These are phyloP conservation scores for Diploscapter pachys DNA, from an alignment of 1,140 invertebrate species.

Conservation along the genomic window DNA sequence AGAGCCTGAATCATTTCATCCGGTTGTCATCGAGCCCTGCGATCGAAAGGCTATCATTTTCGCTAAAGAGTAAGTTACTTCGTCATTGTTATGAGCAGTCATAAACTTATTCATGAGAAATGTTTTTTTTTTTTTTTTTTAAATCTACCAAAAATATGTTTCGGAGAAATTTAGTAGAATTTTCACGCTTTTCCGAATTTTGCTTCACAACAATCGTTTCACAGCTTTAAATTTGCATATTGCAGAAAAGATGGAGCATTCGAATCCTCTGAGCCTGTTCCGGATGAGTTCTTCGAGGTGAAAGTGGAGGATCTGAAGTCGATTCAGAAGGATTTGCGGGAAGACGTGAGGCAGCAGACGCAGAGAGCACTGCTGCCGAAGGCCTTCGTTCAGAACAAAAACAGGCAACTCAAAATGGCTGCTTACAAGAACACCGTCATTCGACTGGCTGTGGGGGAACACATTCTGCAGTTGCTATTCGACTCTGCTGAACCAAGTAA, in stretches of 20 bases:
- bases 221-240: no score
- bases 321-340: conserved; percentile 29
- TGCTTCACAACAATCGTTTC: no score
- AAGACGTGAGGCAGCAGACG: conserved; percentile 17
- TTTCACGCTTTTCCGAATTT: no score
- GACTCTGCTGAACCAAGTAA: conserved; percentile 13
- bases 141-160: no score
- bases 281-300: conserved; percentile 29
- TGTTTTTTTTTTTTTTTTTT: no score
- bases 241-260: no score
- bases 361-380: conserved; percentile 16
- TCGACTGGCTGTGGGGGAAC: conserved; percentile 17
- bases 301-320: conserved; percentile 17
- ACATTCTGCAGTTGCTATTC: conserved; percentile 18
- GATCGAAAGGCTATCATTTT: conserved; percentile 14
- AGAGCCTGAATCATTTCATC: conserved; percentile 2
- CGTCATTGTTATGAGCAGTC: no score
- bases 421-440: conserved; percentile 39
- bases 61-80: not conserved
- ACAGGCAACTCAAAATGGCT: conserved; percentile 27
- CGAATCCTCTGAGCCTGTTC: not conserved
- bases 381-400: conserved; percentile 19
- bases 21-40: conserved; percentile 13
- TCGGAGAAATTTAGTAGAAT: no score
- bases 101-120: no score